Base-by-base conservation (phyloP, 2,797 vertebrate species). In the Acanthornis magna region DNA sequence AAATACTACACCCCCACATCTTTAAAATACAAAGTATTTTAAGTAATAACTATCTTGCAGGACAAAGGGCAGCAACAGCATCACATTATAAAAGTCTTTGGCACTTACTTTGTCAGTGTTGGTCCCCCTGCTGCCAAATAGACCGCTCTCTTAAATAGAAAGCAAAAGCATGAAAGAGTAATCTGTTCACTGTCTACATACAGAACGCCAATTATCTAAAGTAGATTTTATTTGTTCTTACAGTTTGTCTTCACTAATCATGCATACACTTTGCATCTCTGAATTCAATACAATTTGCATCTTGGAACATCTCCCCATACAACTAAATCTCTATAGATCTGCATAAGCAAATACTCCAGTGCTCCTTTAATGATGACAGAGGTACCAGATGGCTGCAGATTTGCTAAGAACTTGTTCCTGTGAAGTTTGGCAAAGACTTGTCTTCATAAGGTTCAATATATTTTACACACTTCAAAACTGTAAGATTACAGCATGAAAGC, bases 371-470 rank as follows among this genome's bases (percentile, higher is more conserved):
- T 36, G 68, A 92, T 57, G 79, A 78, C 73, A 94, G 92, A 86
- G 76, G 63, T 60, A 91, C 62, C 89, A 96, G 91, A 94, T 89
- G 76, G 83, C 58, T 88, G 66, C 79, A 50, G 84, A 58, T 93
- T 88, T 90, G 48, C 83, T 90, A 91, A 84, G 71, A 89, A 91
- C 74, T 86, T 85, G 26, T 63, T 86, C 90, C 88, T 79, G 42
- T 48, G 43, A 88, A 83, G 66, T 91, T 77, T 89, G 61, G 65
- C 85, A 91, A 89, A 87, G 68, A 63, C 55, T 84, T 78, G 23
- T 40, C 87, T 77, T 88, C n/a, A 30, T 71, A 83, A 65, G 54
- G 50, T 85, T 94, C 62, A 83, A 55, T 83, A n/a, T 77, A 81
- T 66, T 81, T 92, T 81, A 85, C 70, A 81, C 73, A 53, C 55